Percentiles rank a stretch among this genome's conserved stretches.
These are phyloP conservation scores for Trigoniulus corallinus DNA, from an alignment of 1,140 invertebrate genomes.

Conservation along the genomic window DNA sequence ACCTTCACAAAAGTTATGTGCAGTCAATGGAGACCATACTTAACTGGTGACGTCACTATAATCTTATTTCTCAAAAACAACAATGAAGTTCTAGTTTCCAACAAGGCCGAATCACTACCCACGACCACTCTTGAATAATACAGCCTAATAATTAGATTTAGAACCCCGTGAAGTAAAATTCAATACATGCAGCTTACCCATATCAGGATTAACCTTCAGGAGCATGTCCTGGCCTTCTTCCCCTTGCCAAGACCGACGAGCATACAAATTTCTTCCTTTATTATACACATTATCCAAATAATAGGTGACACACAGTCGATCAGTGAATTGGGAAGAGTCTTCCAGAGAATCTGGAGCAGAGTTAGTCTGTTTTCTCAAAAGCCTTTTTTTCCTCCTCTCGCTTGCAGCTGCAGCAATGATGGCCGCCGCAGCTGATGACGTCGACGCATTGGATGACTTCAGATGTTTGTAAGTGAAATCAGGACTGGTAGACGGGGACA, in stretches of 20 bases:
- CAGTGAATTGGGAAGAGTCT: conserved; percentile 14
- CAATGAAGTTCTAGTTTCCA: no score
- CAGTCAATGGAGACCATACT: no score
- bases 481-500: neutral
- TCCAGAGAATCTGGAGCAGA: conserved; percentile 31
- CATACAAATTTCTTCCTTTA: conserved; percentile 7
- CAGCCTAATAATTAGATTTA: no score
- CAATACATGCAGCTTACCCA: no score
- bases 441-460: neutral
- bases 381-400: conserved; percentile 22
- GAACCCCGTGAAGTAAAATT: no score
- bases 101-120: no score
- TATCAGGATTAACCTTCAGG: conserved; percentile 4
- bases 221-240: conserved; percentile 4
- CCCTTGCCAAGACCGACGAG: conserved; percentile 9
- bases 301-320: conserved; percentile 16
- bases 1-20: no score
- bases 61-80: no score
- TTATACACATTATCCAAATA: conserved; percentile 10
- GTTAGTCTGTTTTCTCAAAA: conserved; percentile 29
- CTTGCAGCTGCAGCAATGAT: conserved; percentile 13
- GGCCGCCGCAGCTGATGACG: conserved; percentile 2
- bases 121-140: no score
- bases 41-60: no score
- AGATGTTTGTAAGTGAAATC: neutral